A percentile compares a stretch with the other conserved stretches of the same genome.
phyloP scores from a whole-genome alignment of 2,888 invertebrate genomes.

The Xanthia icteritia region DNA sequence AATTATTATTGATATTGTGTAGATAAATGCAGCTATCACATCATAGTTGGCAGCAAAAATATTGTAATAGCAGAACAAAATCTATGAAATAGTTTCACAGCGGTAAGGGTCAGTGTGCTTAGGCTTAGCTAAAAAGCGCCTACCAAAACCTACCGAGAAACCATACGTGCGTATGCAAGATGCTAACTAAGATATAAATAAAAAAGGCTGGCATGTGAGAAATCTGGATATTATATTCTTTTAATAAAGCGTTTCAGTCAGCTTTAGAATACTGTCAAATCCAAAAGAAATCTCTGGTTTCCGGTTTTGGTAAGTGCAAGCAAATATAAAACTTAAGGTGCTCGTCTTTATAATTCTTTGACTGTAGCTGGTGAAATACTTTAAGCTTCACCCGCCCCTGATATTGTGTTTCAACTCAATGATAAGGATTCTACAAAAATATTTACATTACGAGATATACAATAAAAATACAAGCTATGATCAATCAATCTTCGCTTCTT shows the following conservation, averaged over 20 bases:
- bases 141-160: conserved; percentile 8
- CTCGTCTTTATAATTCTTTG: not conserved
- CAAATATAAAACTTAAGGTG: not conserved
- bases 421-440: not conserved
- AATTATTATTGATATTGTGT: not conserved
- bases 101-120: not conserved
- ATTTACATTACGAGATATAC: not conserved
- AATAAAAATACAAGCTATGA: not conserved
- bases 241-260: not conserved
- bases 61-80: not conserved
- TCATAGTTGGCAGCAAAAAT: too few species aligned
- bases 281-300: conserved; percentile 10
- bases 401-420: not conserved
- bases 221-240: not conserved
- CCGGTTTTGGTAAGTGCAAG: not conserved
- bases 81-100: not conserved
- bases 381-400: not conserved
- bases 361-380: not conserved
- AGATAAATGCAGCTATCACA: not conserved
- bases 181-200: not conserved
- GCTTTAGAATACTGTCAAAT: not conserved
- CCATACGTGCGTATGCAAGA: not conserved
- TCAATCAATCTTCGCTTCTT: not conserved
- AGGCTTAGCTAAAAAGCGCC: conserved; percentile 18
- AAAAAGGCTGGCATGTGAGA: not conserved